Conservation (phyloP, 1,140 invertebrate species). For the Dryas iulia region DNA sequence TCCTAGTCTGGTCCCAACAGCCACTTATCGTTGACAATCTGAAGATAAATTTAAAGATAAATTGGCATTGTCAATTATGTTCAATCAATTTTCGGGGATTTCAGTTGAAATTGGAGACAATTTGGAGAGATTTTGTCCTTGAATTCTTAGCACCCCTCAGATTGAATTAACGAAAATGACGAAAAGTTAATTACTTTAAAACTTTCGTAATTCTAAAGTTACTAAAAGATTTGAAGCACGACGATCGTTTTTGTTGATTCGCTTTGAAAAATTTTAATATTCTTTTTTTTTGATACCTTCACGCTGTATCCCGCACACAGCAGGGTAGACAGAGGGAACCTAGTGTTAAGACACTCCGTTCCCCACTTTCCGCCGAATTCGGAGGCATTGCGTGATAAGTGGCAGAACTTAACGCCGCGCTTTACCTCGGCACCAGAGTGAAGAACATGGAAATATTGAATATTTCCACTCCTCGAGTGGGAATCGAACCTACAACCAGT, state of each 20-base stretch:
- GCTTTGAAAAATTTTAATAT: neutral
- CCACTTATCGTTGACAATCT: neutral
- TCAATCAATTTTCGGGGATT: neutral
- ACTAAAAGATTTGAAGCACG: neutral
- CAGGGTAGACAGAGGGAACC: too few species aligned
- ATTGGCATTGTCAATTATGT: neutral
- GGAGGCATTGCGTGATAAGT: too few species aligned
- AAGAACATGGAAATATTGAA: too few species aligned
- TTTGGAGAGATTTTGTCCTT: neutral
- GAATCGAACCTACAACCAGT: too few species aligned
- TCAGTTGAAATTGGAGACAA: neutral
- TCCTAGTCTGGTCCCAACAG: neutral
- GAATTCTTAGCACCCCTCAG: neutral
- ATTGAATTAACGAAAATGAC: conserved; percentile 1
- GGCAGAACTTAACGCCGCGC: too few species aligned
- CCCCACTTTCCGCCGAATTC: too few species aligned
- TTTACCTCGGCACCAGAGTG: too few species aligned
- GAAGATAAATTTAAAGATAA: neutral
- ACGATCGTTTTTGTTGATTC: neutral
- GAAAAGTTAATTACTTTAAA: neutral
- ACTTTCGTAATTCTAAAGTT: neutral
- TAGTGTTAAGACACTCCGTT: too few species aligned
- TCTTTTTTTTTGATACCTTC: too few species aligned
- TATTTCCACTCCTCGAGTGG: too few species aligned
- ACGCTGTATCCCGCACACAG: too few species aligned